Evolutionary conservation across 2,113 vertebrate species (phyloP).

Genomic region (Pituophis catenifer): DNA sequence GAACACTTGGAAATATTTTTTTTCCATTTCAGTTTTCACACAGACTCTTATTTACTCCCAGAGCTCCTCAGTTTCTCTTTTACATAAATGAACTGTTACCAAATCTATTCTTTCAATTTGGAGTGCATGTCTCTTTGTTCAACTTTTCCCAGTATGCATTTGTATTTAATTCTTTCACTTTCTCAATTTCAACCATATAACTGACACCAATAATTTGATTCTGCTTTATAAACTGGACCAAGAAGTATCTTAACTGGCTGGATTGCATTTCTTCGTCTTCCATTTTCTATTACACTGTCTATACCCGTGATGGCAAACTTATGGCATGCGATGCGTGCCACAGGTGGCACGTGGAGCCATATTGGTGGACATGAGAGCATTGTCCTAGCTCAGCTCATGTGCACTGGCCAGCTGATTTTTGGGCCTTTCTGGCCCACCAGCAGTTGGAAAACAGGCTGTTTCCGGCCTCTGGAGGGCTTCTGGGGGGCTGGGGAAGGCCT

Average conservation of each 20-base stretch:
- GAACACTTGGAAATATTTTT: background rate
- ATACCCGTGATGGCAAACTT: background rate
- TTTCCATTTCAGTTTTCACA: background rate
- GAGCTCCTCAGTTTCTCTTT: background rate
- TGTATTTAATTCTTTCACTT: background rate
- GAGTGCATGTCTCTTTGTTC: background rate
- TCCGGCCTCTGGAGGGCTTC: no score
- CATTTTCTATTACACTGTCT: background rate
- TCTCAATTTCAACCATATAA: background rate
- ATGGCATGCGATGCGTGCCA: no score
- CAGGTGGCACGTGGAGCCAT: no score
- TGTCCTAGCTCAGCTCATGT: no score
- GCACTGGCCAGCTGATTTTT: no score
- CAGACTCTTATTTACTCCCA: background rate
- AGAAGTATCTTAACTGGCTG: background rate
- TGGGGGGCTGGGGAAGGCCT: no score
- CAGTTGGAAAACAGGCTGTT: no score
- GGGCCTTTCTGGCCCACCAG: no score
- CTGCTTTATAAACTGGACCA: background rate
- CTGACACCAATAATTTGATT: background rate
- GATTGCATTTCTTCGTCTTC: background rate
- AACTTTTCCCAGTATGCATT: background rate
- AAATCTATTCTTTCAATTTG: background rate
- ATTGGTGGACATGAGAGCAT: no score
- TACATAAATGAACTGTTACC: background rate